Evolutionary conservation across 2,113 vertebrate species (phyloP), one percentile per base, ranked within the genome.

Genomic region (Jaculus jaculus): DNA sequence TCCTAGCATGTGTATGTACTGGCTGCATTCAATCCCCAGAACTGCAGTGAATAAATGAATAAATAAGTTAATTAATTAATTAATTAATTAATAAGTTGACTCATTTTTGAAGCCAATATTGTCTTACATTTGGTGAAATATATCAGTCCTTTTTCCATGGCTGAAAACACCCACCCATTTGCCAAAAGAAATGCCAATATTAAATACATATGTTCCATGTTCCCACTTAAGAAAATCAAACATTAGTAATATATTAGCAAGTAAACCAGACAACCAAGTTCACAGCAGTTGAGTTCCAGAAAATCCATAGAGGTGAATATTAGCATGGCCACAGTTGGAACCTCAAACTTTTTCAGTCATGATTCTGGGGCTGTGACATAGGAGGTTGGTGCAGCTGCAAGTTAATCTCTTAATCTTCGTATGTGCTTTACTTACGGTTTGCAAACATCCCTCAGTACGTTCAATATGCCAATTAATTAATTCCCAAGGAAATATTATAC

Each of bases 331-430:
- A 18, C 32, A 69, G n/a, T 23, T 12, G 2, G 7, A 32, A 18
- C 1, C 24, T 17, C 1, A 0, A 9, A 4, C 17, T 47, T 37
- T 37, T 42, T n/a, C 20, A 65, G n/a, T 24, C 6, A 2, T n/a
- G 47, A 42, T 24, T 28, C 1, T 65, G 37, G 20, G 0, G n/a
- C 12, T 30, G 1, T 0, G 34, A 26, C 0, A 1, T 15, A 20
- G 3, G 68, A 54, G 28, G 37, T 16, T 8, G 1, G 1, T 10
- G 39, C 58, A 28, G 68, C 12, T 0, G 9, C 24, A 26, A 47
- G 32, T 3, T 1, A 28, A 7, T 28, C 34, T 32, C 65, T 78
- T 12, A 24, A 69, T 24, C 34, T 84, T 13, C 15, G 10, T 4
- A 18, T 6, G 10, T 5, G 10, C 47, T 6, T 51, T 65, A 1